phyloP scores from a whole-genome alignment of 2,113 vertebrate genomes.

The Acrocephalus kingi region DNA sequence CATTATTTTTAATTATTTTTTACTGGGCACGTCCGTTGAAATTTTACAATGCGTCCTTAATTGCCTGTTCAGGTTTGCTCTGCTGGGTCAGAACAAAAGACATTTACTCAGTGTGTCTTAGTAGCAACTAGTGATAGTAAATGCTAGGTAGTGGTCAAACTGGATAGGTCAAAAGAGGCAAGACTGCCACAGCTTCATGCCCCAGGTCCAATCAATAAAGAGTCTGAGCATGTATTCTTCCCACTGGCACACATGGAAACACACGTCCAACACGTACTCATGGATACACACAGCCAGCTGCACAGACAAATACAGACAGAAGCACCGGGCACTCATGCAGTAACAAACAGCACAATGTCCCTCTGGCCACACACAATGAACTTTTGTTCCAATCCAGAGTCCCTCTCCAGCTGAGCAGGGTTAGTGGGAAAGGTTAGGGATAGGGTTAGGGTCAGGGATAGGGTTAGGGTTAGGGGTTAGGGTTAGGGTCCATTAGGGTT shows the following conservation, averaged over 20 bases:
- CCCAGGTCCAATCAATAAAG: not conserved
- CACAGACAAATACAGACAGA: not conserved
- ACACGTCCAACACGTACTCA: not conserved
- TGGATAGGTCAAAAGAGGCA: not conserved
- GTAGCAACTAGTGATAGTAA: not conserved
- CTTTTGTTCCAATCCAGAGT: not conserved
- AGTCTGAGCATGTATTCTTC: not conserved
- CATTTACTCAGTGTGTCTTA: not conserved
- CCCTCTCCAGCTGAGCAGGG: not conserved
- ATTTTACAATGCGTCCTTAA: not conserved
- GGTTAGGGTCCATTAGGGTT: too few species aligned
- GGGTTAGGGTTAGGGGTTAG: too few species aligned
- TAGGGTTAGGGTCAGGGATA: too few species aligned
- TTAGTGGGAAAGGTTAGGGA: too few species aligned
- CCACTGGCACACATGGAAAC: not conserved
- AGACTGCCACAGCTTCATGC: not conserved
- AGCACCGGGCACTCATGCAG: not conserved
- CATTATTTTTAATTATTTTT: conserved; percentile 7
- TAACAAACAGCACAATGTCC: not conserved
- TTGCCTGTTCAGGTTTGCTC: not conserved
- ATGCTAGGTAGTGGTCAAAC: not conserved
- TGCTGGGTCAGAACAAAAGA: not conserved
- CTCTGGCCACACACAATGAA: not conserved
- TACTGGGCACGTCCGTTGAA: not conserved
- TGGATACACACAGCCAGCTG: not conserved